A percentile compares a stretch with the other conserved stretches of the same genome.
These are phyloP conservation scores for Pristis pectinata DNA, from an alignment of 2,797 vertebrate species.

Conservation along the genomic window DNA sequence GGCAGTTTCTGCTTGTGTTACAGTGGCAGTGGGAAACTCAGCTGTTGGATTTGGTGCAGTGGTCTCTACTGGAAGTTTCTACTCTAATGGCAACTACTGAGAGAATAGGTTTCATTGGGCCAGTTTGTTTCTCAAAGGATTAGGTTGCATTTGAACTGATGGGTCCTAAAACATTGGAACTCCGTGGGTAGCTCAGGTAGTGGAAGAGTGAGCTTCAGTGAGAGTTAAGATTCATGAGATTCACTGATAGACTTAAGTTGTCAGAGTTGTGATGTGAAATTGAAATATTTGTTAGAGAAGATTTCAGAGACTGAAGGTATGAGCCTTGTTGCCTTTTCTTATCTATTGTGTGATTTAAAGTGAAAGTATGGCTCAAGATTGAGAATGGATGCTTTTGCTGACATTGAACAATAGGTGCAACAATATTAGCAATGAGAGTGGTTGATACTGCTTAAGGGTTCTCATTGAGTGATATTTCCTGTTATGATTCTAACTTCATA, in stretches of 20 bases:
- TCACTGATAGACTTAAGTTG: background rate
- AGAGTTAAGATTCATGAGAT: background rate
- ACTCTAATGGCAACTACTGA: background rate
- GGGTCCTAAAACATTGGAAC: background rate
- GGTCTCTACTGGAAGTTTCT: no score
- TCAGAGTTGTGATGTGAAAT: background rate
- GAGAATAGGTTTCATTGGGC: background rate
- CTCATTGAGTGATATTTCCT: conserved; percentile 4
- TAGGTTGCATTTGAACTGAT: no score
- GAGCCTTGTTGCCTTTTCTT: background rate
- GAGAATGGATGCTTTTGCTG: background rate
- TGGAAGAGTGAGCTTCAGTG: background rate
- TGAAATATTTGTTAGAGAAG: background rate
- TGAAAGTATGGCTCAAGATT: background rate
- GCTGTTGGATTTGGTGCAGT: no score
- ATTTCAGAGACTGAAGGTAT: background rate
- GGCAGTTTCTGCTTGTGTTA: no score
- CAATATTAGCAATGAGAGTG: background rate
- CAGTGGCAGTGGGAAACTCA: no score
- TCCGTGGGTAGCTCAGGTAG: background rate
- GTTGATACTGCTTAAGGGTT: background rate
- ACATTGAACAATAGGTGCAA: background rate
- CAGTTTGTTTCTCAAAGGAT: no score
- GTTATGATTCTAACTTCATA: background rate
- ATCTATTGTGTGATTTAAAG: background rate